phyloP scores from a whole-genome alignment of 2,888 invertebrate species.

The Lithophane socia region DNA sequence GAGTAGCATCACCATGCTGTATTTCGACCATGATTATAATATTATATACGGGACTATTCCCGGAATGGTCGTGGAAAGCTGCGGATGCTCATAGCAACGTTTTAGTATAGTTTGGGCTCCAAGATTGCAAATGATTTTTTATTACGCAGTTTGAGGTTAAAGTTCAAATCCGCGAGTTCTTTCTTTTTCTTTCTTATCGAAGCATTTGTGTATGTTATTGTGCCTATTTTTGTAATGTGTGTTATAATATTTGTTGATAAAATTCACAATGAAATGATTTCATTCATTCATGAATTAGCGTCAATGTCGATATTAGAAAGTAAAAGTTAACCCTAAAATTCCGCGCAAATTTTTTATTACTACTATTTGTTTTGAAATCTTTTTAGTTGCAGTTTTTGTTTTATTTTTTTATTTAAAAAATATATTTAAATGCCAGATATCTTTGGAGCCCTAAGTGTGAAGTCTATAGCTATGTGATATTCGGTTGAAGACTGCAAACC shows the following conservation, averaged over 20 bases:
- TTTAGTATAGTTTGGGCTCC: slow-evolving; percentile 73
- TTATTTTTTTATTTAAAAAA: background rate
- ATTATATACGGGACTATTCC: slow-evolving; percentile 97
- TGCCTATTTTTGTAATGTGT: slow-evolving; percentile 10
- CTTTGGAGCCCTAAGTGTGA: slow-evolving; percentile 77
- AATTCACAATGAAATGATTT: background rate
- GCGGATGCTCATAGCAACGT: slow-evolving; percentile 95
- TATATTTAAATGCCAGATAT: slow-evolving; percentile 1
- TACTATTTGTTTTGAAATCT: background rate
- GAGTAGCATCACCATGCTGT: slow-evolving; percentile 97
- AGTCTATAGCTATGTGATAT: slow-evolving; percentile 86
- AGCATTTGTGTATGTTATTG: slow-evolving; percentile 5
- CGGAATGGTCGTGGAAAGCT: slow-evolving; percentile 98
- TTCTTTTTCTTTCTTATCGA: slow-evolving; percentile 33
- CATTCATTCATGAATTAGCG: slow-evolving; percentile 43
- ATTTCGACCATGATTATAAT: slow-evolving; percentile 96
- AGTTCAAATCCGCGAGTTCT: slow-evolving; percentile 12
- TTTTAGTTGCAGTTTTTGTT: background rate
- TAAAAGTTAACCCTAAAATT: slow-evolving; percentile 35
- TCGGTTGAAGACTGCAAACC: slow-evolving; percentile 86
- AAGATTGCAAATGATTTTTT: slow-evolving; percentile 50
- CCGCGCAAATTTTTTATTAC: background rate
- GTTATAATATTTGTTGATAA: background rate
- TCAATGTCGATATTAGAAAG: slow-evolving; percentile 22
- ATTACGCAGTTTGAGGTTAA: background rate